A percentile compares a stretch with the other conserved stretches of the same genome.
phyloP scores from a whole-genome alignment of 2,113 vertebrate genomes.

The Crotalus horridus region DNA sequence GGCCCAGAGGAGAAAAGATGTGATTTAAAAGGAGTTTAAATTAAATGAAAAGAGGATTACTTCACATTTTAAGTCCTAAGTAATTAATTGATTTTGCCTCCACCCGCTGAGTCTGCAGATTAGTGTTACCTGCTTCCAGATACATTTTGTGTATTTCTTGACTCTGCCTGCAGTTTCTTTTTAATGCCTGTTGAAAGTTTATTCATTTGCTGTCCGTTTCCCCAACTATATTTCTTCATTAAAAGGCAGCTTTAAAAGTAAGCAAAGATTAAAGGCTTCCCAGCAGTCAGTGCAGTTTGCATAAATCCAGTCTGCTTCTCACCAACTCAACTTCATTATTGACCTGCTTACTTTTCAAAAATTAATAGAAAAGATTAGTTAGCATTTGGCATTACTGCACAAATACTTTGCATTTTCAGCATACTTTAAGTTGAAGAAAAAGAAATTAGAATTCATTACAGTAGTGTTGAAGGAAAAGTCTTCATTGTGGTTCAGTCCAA shows the following conservation, averaged over 20 bases:
- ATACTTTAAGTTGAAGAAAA: not conserved
- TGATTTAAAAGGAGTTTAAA: slow-evolving; percentile 16
- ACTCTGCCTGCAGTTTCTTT: not conserved
- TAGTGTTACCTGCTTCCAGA: not conserved
- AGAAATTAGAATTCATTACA: not conserved
- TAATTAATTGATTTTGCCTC: slow-evolving; percentile 3
- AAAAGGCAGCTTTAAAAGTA: not conserved
- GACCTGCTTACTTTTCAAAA: not conserved
- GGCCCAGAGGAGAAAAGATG: slow-evolving; percentile 11
- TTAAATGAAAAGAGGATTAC: slow-evolving; percentile 28
- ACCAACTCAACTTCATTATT: not conserved
- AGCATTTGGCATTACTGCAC: not conserved
- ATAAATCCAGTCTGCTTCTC: not conserved
- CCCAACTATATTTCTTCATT: not conserved
- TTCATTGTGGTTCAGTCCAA: too few species aligned
- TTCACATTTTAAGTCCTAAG: not conserved
- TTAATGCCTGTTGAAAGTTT: not conserved
- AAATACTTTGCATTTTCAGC: not conserved
- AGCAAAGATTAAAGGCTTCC: not conserved
- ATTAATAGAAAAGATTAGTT: not conserved
- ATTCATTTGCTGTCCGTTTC: not conserved
- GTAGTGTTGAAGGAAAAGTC: not conserved
- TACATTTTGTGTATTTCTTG: not conserved
- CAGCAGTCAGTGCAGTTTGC: not conserved
- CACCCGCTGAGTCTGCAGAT: not conserved